phyloP scores from a whole-genome alignment of 2,113 vertebrate species.

The Epinephelus moara region DNA sequence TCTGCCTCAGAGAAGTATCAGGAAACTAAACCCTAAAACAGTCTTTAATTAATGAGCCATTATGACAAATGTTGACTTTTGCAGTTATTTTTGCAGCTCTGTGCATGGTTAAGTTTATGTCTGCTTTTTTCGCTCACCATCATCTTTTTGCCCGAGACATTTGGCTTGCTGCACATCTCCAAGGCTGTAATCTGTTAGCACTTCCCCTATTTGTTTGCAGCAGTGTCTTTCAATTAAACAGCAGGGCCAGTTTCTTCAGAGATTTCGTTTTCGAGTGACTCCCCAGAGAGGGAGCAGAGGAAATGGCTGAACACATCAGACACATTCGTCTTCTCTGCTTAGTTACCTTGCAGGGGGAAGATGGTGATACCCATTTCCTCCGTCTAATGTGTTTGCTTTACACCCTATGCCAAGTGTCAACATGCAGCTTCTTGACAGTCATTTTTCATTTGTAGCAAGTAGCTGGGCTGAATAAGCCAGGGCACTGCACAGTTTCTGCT shows the following conservation, averaged over 20 bases:
- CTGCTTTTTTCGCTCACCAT: not conserved
- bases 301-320: conserved; percentile 69
- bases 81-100: not conserved
- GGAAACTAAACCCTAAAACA: not conserved
- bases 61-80: not conserved
- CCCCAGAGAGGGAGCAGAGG: conserved; percentile 53
- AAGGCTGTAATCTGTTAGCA: conserved; percentile 18
- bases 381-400: conserved; percentile 75
- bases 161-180: conserved; percentile 5
- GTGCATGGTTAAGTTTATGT: not conserved
- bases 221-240: conserved; percentile 64
- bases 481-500: conserved; percentile 8
- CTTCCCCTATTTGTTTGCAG: conserved; percentile 46
- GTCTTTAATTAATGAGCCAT: not conserved
- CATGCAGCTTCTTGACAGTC: conserved; percentile 67
- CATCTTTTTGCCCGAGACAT: not conserved
- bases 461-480: conserved; percentile 38
- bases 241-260: conserved; percentile 33
- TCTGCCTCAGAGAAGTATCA: not conserved
- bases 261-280: conserved; percentile 58
- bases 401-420: conserved; percentile 70
- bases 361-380: conserved; percentile 72
- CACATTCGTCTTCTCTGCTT: conserved; percentile 70
- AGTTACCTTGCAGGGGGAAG: conserved; percentile 66
- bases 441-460: conserved; percentile 67